Evolutionary conservation across 2,113 vertebrate species (phyloP), one percentile per base, ranked within the genome.

Genomic region (Dolichallabes microphthalmus): DNA sequence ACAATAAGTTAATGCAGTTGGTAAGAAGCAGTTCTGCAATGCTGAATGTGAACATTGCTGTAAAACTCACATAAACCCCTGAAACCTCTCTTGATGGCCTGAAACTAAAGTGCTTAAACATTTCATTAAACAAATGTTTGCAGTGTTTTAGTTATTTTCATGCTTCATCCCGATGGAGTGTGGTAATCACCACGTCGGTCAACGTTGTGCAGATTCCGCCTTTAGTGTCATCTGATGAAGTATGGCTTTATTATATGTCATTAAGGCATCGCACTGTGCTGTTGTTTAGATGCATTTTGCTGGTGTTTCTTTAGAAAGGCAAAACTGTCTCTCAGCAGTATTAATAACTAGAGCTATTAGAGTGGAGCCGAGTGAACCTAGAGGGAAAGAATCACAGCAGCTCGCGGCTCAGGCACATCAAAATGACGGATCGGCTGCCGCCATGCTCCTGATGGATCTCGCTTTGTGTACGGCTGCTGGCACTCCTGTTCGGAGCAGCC

Each of bases 361-460:
- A 86, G 57, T 69, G 85, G 71, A 86, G 39, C 57, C 32, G 45
- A 82, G 60, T 80, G 71, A 82, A 86, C 79, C 79, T 86, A 55
- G 69, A 86, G 79, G 85, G 79, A 53, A 76, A 22, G 68, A 85
- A 82, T 81, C 86, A 63, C 55, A 87, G 76, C 73, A 80, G 82
- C 69, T 80, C 20, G 58, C 45, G 80, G 55, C 53, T 86, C 61
- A 17, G 82, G 74, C 64, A 69, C 82, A 80, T 84, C 45, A 22
- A 63, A 84, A 84, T 87, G 88, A 85, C 83, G 22, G 45, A 81
- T 74, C 63, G 39, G 71, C 71, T 79, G 53, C 79, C 75, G 88
- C 82, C 74, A 60, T 11, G 20, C 68, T 73, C 82, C 69, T 82
- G 85, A 88, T 82, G 71, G 86, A 74, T 89, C 84, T 85, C 53